phyloP scores from a whole-genome alignment of 2,113 vertebrate species.

The Eira barbara region DNA sequence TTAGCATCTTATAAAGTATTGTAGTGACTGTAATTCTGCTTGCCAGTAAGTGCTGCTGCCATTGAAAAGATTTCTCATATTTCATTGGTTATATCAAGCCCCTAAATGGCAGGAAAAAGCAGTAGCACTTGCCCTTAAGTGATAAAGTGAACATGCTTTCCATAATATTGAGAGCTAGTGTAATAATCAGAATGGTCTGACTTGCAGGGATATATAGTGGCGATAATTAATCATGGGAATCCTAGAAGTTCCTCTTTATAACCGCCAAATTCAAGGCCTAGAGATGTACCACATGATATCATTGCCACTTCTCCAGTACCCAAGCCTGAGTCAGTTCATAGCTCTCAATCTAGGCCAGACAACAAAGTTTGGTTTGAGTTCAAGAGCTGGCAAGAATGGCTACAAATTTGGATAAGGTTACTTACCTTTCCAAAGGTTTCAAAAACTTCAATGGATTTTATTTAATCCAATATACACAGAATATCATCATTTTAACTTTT shows the following conservation, averaged over 20 bases:
- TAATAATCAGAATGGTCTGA: background rate
- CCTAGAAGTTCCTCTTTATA: background rate
- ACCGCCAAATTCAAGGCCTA: background rate
- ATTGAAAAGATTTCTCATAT: background rate
- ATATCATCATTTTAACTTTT: background rate
- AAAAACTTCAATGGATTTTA: background rate
- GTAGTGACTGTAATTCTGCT: background rate
- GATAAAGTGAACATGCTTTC: background rate
- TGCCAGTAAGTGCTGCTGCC: background rate
- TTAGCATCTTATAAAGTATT: background rate
- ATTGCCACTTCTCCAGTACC: background rate
- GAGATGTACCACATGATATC: no score
- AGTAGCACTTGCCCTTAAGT: background rate
- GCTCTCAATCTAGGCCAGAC: background rate
- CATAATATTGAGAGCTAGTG: background rate
- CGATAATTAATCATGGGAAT: background rate
- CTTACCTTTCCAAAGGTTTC: background rate
- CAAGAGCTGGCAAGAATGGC: background rate
- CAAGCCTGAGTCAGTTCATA: background rate
- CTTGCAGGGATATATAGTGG: background rate
- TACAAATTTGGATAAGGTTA: background rate
- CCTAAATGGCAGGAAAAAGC: background rate
- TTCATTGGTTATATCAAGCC: background rate
- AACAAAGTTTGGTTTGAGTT: background rate
- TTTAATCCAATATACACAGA: background rate